These are phyloP conservation scores for Crossoptilon crossoptilon DNA, from an alignment of 2,797 vertebrate genomes.

Conservation along the genomic window DNA sequence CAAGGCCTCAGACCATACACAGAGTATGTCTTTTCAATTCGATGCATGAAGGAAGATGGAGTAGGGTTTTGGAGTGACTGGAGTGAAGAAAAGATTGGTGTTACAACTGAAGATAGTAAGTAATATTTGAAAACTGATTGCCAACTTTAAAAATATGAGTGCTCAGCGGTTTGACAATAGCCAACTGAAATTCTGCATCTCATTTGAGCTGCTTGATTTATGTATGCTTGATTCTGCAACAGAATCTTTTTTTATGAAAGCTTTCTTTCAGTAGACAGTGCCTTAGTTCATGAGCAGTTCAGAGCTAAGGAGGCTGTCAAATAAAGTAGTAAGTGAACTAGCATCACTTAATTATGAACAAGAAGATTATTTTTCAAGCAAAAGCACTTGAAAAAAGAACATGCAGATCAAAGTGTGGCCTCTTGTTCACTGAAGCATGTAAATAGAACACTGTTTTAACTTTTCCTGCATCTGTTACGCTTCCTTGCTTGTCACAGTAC, in stretches of 20 bases:
- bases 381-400: neutral
- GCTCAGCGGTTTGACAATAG: accelerated
- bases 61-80: conserved; percentile 90
- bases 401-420: neutral
- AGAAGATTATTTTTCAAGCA: neutral
- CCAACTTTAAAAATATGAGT: neutral
- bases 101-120: conserved; percentile 88
- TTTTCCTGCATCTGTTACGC: neutral
- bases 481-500: neutral
- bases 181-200: neutral
- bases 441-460: neutral
- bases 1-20: conserved; percentile 87
- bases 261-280: neutral
- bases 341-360: neutral
- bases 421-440: neutral
- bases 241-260: neutral
- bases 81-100: conserved; percentile 80
- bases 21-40: conserved; percentile 84
- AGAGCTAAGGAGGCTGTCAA: neutral
- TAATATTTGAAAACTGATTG: neutral
- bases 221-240: neutral
- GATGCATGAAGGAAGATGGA: conserved; percentile 78
- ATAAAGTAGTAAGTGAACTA: neutral
- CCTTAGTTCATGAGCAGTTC: neutral
- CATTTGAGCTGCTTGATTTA: neutral